phyloP scores from a whole-genome alignment of 2,113 vertebrate genomes.

The Heliornis fulica region DNA sequence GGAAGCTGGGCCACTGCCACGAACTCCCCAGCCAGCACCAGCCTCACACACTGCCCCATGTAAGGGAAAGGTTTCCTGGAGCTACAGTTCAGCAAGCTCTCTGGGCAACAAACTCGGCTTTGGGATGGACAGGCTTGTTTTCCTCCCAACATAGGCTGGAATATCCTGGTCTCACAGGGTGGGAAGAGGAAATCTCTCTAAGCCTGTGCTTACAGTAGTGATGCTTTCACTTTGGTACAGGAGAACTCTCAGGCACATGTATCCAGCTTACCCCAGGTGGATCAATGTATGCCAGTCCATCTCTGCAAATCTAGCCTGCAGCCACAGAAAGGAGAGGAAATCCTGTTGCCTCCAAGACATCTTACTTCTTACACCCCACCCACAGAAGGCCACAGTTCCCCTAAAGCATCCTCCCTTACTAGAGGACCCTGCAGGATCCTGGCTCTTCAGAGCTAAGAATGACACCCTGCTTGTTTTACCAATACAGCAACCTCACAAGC shows the following conservation, averaged over 20 bases:
- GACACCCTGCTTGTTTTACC: not conserved
- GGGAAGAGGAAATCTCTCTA: not conserved
- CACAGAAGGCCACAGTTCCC: not conserved
- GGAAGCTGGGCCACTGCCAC: not conserved
- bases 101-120: not conserved
- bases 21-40: not conserved
- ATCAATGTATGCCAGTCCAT: not conserved
- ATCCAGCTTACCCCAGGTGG: not conserved
- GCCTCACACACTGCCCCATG: not conserved
- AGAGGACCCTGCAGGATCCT: not conserved
- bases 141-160: not conserved
- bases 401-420: not conserved
- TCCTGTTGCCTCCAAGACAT: not conserved
- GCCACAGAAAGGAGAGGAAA: not conserved
- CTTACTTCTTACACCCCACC: not conserved
- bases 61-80: not conserved
- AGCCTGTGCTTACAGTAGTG: not conserved
- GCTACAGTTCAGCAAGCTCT: not conserved
- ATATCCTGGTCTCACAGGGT: not conserved
- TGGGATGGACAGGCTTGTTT: not conserved
- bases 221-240: not conserved
- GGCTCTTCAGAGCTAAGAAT: not conserved
- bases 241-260: not conserved
- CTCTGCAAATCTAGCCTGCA: not conserved
- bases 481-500: not conserved